Percentiles rank a stretch among this genome's conserved stretches.
Evolutionary conservation across 2,888 invertebrate genomes (phyloP).

Genomic region (Clanis bilineata): DNA sequence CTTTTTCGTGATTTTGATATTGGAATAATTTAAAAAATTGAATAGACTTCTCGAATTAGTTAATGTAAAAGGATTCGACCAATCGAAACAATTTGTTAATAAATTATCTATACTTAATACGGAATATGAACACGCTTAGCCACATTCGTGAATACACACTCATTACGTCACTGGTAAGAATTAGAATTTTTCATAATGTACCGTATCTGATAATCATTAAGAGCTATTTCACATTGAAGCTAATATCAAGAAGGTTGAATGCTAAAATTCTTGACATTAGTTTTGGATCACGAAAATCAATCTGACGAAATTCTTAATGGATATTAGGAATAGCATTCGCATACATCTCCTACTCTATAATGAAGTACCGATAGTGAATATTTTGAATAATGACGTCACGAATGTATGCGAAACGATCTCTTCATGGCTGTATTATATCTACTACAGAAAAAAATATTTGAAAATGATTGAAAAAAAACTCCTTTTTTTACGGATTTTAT

Average conservation of each 20-base stretch:
- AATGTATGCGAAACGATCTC: too few species aligned
- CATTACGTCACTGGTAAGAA: not conserved
- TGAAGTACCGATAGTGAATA: not conserved
- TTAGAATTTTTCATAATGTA: conserved; percentile 18
- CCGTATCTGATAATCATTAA: not conserved
- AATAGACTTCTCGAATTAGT: not conserved
- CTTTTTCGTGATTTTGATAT: not conserved
- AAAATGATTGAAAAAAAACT: too few species aligned
- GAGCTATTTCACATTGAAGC: not conserved
- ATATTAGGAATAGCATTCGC: not conserved
- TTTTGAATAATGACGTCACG: not conserved
- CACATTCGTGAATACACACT: not conserved
- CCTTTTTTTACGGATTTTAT: too few species aligned
- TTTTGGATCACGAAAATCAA: too few species aligned
- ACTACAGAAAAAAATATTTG: too few species aligned
- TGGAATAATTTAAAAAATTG: too few species aligned
- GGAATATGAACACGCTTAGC: not conserved
- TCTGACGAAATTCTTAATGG: not conserved
- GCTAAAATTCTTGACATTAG: too few species aligned
- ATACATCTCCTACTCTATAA: not conserved
- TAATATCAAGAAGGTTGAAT: too few species aligned
- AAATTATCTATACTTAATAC: not conserved
- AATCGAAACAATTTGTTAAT: not conserved
- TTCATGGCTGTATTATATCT: too few species aligned
- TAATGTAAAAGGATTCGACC: not conserved